These are phyloP conservation scores for Caenorhabditis wallacei DNA, from an alignment of 2,888 invertebrate species.

Conservation along the genomic window DNA sequence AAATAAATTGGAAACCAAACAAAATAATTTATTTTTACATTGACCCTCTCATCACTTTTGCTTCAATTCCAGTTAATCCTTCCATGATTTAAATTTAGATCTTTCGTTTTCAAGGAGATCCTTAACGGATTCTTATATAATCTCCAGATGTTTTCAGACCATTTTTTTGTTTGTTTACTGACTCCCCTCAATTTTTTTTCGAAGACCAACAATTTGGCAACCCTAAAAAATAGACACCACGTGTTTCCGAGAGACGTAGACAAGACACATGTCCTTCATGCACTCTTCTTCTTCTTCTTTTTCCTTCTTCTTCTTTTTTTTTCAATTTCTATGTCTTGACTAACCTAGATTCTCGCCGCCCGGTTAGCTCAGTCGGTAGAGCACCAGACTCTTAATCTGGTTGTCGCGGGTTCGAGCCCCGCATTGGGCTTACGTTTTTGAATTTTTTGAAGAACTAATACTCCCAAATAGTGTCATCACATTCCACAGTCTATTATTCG, in stretches of 20 bases:
- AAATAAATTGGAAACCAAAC: no score
- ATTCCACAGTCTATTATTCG: neutral
- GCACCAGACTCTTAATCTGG: constrained; percentile 83
- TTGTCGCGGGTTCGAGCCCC: constrained; percentile 82
- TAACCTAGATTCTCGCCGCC: constrained; percentile 42
- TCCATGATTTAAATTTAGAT: no score
- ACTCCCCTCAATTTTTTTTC: no score
- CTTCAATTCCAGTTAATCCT: no score
- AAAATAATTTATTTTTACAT: no score
- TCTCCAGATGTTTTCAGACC: no score
- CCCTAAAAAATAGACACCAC: neutral
- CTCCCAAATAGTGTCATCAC: neutral
- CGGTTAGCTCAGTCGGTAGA: constrained; percentile 83
- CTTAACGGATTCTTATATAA: no score
- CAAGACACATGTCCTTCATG: neutral
- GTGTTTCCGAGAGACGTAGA: neutral
- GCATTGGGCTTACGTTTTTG: constrained; percentile 76
- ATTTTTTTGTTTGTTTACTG: no score
- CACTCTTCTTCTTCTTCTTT: neutral
- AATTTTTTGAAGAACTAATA: no score
- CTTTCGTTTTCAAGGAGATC: no score
- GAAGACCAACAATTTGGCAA: no score
- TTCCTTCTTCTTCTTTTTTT: neutral
- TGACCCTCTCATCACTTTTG: no score
- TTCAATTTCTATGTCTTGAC: neutral